Conservation (phyloP, 2,888 invertebrate species). For the Drosophila pseudotakahashii region DNA sequence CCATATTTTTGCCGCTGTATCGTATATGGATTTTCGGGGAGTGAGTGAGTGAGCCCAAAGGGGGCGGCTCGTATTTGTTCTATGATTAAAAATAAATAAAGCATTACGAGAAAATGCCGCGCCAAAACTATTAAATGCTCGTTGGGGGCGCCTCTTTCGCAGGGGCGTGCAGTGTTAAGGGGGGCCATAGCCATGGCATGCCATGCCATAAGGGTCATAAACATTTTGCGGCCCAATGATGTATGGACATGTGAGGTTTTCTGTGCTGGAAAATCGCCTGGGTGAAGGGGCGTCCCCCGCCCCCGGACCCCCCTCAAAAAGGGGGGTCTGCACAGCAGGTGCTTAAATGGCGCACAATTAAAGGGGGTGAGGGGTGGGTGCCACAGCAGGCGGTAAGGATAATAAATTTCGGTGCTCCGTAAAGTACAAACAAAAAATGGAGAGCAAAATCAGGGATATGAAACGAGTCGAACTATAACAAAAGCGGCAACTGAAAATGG, state of each 20-base stretch:
- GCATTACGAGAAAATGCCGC: slow-evolving; percentile 64
- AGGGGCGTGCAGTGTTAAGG: neutral
- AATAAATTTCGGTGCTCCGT: slow-evolving; percentile 64
- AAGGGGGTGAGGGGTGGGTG: slow-evolving; percentile 44
- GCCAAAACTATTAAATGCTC: slow-evolving; percentile 71
- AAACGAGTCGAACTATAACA: slow-evolving; percentile 18
- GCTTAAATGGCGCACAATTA: slow-evolving; percentile 78
- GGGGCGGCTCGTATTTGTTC: slow-evolving; percentile 68
- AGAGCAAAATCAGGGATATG: neutral
- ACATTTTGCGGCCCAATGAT: slow-evolving; percentile 77
- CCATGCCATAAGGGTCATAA: slow-evolving; percentile 59
- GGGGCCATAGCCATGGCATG: neutral
- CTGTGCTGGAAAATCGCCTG: slow-evolving; percentile 5
- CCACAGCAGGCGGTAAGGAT: slow-evolving; percentile 64
- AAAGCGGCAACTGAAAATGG: slow-evolving; percentile 34
- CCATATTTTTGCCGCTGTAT: slow-evolving; percentile 57
- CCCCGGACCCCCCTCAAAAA: neutral
- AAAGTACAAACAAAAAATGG: slow-evolving; percentile 1
- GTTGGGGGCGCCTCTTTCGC: slow-evolving; percentile 32
- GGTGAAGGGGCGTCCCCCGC: neutral
- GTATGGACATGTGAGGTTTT: slow-evolving; percentile 60
- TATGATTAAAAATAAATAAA: slow-evolving; percentile 79
- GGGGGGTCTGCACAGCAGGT: slow-evolving; percentile 59
- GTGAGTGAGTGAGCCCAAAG: neutral
- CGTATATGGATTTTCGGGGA: neutral